Percentiles rank a stretch among this genome's conserved stretches.
phyloP scores from a whole-genome alignment of 2,113 vertebrate species.

The Passer domesticus region DNA sequence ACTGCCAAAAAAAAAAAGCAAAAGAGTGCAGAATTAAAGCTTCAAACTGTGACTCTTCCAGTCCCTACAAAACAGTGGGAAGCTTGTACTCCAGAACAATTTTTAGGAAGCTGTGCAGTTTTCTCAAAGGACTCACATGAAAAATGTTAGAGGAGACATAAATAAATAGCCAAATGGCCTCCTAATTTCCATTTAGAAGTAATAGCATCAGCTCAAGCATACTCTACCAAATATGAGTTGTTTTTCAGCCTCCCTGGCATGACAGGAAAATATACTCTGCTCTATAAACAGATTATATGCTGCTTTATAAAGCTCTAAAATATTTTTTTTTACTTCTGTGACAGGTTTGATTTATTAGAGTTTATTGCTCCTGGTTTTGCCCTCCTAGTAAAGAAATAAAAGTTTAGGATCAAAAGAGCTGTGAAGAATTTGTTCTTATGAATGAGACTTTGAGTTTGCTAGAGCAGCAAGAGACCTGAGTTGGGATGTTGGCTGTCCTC shows the following conservation, averaged over 20 bases:
- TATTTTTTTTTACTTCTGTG: constrained; percentile 44
- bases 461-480: background rate
- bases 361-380: constrained; percentile 23
- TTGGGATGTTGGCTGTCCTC: background rate
- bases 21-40: background rate
- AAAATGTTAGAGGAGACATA: background rate
- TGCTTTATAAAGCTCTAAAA: constrained; percentile 37
- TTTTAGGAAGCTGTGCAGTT: background rate
- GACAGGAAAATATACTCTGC: constrained; percentile 31
- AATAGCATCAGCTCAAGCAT: background rate
- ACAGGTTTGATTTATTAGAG: constrained; percentile 5
- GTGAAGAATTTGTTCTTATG: background rate
- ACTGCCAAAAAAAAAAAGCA: background rate
- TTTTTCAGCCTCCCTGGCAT: constrained; percentile 16
- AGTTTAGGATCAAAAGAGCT: background rate
- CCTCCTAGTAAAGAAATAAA: constrained; percentile 6
- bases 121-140: background rate
- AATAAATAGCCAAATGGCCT: background rate
- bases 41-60: background rate
- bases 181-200: constrained; percentile 5
- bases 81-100: background rate
- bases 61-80: background rate
- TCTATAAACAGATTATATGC: constrained; percentile 21
- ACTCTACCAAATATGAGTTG: background rate
- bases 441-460: background rate